Evolutionary conservation across 2,888 invertebrate species (phyloP).

Genomic region (Andricus quercusramuli): DNA sequence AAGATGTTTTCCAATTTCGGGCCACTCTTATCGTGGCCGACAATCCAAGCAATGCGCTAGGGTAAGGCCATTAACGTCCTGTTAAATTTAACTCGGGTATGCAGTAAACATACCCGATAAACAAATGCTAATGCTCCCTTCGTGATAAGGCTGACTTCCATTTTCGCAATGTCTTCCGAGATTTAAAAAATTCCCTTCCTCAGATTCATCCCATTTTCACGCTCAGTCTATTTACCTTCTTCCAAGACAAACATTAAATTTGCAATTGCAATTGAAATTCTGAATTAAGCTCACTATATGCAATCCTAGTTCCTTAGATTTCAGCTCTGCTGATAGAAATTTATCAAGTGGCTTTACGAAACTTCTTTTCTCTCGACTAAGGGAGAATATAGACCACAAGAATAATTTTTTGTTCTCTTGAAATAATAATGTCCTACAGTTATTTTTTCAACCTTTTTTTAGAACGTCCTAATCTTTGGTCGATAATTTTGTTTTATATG

Average conservation of each 20-base stretch:
- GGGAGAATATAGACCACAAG: not conserved
- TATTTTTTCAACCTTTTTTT: too few relatives aligned
- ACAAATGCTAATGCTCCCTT: slow-evolving; percentile 62
- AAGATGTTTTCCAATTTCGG: slow-evolving; percentile 62
- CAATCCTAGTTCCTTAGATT: not conserved
- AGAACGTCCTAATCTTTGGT: too few relatives aligned
- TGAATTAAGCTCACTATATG: not conserved
- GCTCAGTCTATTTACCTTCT: not conserved
- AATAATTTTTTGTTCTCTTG: not conserved
- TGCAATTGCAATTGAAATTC: slow-evolving; percentile 8
- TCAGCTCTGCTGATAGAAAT: not conserved
- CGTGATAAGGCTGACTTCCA: slow-evolving; percentile 59
- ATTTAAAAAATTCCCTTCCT: slow-evolving; percentile 56
- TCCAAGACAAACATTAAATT: slow-evolving; percentile 3
- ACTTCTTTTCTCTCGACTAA: not conserved
- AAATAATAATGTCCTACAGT: too few relatives aligned
- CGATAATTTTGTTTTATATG: too few relatives aligned
- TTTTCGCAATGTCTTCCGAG: slow-evolving; percentile 54
- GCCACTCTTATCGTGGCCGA: slow-evolving; percentile 58
- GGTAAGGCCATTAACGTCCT: slow-evolving; percentile 58
- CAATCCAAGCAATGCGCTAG: slow-evolving; percentile 55
- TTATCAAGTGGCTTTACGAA: not conserved
- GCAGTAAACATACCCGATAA: slow-evolving; percentile 63
- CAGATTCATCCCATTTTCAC: slow-evolving; percentile 25
- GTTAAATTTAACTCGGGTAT: slow-evolving; percentile 59